Evolutionary conservation across 2,888 invertebrate genomes (phyloP).

Genomic region (Acanthosepion lycidas): DNA sequence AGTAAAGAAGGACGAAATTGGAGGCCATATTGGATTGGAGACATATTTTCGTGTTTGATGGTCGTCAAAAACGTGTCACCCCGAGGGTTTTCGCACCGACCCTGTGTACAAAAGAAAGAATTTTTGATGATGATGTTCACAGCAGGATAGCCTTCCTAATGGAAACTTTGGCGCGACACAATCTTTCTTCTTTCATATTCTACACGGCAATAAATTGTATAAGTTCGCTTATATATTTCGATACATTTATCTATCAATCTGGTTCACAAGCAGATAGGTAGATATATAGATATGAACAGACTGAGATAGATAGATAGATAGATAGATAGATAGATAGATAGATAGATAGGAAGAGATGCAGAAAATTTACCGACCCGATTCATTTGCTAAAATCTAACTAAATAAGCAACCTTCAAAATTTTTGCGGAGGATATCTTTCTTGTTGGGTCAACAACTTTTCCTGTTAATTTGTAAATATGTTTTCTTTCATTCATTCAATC

Average conservation of each 20-base stretch:
- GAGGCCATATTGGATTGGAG: background rate
- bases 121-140: background rate
- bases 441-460: no score
- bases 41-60: background rate
- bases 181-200: background rate
- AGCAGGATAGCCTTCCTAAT: background rate
- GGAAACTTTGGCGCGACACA: background rate
- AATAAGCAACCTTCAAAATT: no score
- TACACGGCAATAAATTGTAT: background rate
- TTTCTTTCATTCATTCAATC: no score
- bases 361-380: no score
- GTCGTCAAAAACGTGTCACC: background rate
- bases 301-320: no score
- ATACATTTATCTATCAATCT: background rate
- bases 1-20: background rate
- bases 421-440: no score
- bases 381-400: no score
- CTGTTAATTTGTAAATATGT: no score
- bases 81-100: background rate
- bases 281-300: no score
- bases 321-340: no score
- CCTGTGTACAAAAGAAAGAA: background rate
- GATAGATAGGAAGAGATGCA: no score
- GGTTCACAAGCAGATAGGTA: no score
- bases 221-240: background rate